Conservation (phyloP, 2,888 invertebrate genomes). For the Cosmorhoe ocellata region DNA sequence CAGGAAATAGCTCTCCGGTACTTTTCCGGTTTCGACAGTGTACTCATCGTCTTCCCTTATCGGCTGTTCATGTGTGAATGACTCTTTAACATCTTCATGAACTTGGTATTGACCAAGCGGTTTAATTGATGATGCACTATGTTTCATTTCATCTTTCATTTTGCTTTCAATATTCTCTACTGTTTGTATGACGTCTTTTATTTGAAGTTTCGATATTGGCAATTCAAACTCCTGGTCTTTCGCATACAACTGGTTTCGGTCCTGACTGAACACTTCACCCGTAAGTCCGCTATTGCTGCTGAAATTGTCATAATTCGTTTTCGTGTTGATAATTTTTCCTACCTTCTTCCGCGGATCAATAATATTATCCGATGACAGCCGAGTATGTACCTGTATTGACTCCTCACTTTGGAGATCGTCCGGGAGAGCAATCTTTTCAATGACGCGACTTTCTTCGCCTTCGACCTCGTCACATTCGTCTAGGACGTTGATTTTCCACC, state of each 20-base stretch:
- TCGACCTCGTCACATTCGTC: constrained; percentile 88
- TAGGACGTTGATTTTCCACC: constrained; percentile 96
- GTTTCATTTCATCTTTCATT: constrained; percentile 58
- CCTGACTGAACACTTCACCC: constrained; percentile 54
- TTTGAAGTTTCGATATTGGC: constrained; percentile 69
- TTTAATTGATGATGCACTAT: constrained; percentile 42
- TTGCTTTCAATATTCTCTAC: constrained; percentile 69
- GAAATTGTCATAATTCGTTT: constrained; percentile 77
- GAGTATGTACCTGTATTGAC: constrained; percentile 85
- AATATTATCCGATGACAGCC: constrained; percentile 84
- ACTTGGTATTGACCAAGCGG: constrained; percentile 60
- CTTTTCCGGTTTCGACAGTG: constrained; percentile 54
- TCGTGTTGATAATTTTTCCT: constrained; percentile 75
- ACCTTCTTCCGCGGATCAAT: constrained; percentile 68
- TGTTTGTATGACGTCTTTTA: constrained; percentile 71
- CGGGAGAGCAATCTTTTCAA: constrained; percentile 62
- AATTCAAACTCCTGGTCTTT: constrained; percentile 69
- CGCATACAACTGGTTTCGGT: constrained; percentile 48
- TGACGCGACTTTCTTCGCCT: constrained; percentile 79
- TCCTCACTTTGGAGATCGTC: constrained; percentile 69
- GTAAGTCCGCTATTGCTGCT: constrained; percentile 67
- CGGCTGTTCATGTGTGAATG: constrained; percentile 60
- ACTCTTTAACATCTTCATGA: constrained; percentile 61
- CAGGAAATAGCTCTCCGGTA: constrained; percentile 60
- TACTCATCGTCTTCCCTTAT: constrained; percentile 68